Conservation (phyloP, 2,888 invertebrate species). For the Syrphus vitripennis region DNA sequence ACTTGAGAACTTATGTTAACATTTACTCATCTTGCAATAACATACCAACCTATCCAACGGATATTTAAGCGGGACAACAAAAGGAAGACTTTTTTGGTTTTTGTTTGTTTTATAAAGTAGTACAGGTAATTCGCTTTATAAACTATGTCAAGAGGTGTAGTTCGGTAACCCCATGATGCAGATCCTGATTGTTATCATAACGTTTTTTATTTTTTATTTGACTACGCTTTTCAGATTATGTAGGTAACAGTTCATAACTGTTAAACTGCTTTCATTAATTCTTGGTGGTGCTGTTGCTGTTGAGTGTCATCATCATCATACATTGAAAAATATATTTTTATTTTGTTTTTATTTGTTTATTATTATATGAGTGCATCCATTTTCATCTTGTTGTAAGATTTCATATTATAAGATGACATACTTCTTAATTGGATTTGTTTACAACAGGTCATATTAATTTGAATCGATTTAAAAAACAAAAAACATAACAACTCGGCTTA, state of each 20-base stretch:
- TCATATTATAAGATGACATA: constrained; percentile 14
- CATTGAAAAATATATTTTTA: neutral
- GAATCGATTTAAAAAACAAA: too few relatives aligned
- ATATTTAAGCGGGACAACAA: neutral
- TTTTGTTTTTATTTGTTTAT: neutral
- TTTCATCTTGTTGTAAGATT: neutral
- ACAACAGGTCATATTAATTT: too few relatives aligned
- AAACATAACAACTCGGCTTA: too few relatives aligned
- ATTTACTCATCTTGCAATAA: constrained; percentile 15
- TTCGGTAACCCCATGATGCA: constrained; percentile 51
- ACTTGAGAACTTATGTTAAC: neutral
- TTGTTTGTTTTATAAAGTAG: neutral
- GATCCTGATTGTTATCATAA: constrained; percentile 42
- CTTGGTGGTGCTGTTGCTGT: constrained; percentile 12
- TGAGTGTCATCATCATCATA: neutral
- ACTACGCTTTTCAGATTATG: constrained; percentile 47
- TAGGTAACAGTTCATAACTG: constrained; percentile 20
- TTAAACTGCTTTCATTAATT: constrained; percentile 26
- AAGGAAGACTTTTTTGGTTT: neutral
- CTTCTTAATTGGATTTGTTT: neutral
- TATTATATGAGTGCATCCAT: neutral
- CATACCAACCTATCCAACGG: neutral
- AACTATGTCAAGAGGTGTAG: constrained; percentile 57
- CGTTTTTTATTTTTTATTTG: constrained; percentile 34
- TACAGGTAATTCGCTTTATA: neutral